phyloP scores from a whole-genome alignment of 2,797 vertebrate genomes.

The Poeciliopsis infans region DNA sequence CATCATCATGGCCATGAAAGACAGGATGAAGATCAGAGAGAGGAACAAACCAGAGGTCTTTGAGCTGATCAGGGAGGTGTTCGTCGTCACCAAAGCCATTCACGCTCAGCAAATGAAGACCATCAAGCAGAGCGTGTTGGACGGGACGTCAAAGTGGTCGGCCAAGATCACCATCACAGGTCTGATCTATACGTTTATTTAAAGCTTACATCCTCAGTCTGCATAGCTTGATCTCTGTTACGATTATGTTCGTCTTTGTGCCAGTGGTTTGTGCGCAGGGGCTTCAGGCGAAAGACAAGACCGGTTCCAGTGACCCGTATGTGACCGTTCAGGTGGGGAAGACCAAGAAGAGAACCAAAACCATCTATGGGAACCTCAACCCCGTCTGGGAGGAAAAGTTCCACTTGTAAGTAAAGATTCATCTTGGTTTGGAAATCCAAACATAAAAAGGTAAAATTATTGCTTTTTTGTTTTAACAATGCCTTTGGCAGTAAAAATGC shows the following conservation, averaged over 20 bases:
- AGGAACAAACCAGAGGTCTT: conserved; percentile 98
- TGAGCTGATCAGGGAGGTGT: conserved; percentile 95
- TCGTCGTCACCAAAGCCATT: conserved; percentile 86
- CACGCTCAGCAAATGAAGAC: conserved; percentile 98
- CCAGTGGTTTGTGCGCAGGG: conserved; percentile 96
- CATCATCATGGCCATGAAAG: conserved; percentile 99
- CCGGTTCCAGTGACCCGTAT: conserved; percentile 97
- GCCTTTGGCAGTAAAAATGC: background rate
- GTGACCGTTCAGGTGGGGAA: conserved; percentile 98
- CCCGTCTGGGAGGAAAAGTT: conserved; percentile 99
- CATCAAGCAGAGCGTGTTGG: conserved; percentile 96
- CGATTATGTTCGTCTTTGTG: conserved; percentile 43
- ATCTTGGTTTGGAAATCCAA: background rate
- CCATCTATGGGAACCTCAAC: conserved; percentile 98
- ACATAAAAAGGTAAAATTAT: background rate
- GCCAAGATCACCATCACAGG: conserved; percentile 98
- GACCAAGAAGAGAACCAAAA: conserved; percentile 99
- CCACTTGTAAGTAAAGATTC: conserved; percentile 90
- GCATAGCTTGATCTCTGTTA: background rate
- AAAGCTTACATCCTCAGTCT: background rate
- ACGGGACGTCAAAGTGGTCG: conserved; percentile 98
- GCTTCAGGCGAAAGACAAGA: conserved; percentile 98
- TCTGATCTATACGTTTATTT: background rate
- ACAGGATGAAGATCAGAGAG: conserved; percentile 98
- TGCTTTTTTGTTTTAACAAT: background rate